phyloP scores from a whole-genome alignment of 53 echinoderm and acorn worm genomes.

The Holothuria scabra region DNA sequence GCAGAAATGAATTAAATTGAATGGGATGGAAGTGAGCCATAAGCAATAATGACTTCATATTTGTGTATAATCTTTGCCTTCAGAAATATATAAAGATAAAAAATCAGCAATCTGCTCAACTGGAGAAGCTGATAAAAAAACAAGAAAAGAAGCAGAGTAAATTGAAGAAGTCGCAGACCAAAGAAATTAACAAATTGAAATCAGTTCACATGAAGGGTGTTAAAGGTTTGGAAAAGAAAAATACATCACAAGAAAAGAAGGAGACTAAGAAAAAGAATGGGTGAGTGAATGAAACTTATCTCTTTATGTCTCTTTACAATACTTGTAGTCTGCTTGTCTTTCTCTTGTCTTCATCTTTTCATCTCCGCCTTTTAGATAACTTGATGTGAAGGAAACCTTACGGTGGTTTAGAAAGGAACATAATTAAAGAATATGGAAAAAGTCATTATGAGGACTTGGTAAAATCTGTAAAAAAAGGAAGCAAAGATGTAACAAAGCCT shows the following conservation, averaged over 20 bases:
- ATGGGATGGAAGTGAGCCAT: background rate
- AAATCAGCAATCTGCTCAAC: conserved; percentile 63
- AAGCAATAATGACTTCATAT: too few relatives aligned
- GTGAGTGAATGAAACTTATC: conserved; percentile 40
- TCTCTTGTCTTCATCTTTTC: background rate
- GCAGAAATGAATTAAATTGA: too few relatives aligned
- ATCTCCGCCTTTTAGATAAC: background rate
- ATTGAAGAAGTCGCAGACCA: conserved; percentile 76
- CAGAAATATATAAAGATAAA: conserved; percentile 87
- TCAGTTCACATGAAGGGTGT: conserved; percentile 67
- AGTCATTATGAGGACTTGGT: too few relatives aligned
- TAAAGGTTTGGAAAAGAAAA: conserved; percentile 77
- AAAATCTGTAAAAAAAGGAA: too few relatives aligned
- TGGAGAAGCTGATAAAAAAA: conserved; percentile 93
- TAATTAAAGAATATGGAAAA: too few relatives aligned
- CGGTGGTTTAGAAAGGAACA: background rate
- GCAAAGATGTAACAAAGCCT: too few relatives aligned
- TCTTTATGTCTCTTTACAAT: background rate
- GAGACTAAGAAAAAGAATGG: conserved; percentile 63
- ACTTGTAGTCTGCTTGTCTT: background rate
- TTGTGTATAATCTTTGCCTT: background rate
- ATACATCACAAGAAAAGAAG: conserved; percentile 74
- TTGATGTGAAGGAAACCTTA: background rate
- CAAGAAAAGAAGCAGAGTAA: conserved; percentile 98
- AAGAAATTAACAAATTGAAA: conserved; percentile 74